These are phyloP conservation scores for Penaeus indicus DNA, from an alignment of 1,140 invertebrate species.

Conservation along the genomic window DNA sequence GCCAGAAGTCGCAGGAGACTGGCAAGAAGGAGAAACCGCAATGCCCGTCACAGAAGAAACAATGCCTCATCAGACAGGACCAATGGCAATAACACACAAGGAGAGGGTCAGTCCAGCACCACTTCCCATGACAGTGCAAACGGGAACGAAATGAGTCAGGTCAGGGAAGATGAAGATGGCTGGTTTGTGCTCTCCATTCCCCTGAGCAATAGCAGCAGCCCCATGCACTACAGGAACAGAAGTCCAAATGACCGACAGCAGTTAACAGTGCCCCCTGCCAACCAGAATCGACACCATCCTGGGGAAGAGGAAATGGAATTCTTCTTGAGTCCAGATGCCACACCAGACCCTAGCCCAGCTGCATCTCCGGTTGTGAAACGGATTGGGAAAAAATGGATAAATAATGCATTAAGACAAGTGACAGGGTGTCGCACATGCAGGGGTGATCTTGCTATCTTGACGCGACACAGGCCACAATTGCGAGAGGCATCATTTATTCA, in stretches of 20 bases:
- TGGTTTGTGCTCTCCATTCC: not conserved
- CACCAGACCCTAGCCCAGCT: not conserved
- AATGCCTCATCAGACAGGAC: too few species aligned
- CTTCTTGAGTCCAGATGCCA: constrained; percentile 42
- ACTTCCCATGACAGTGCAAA: too few species aligned
- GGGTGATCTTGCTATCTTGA: constrained; percentile 35
- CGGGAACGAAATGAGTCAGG: too few species aligned
- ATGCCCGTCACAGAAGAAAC: constrained; percentile 32
- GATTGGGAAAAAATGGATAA: constrained; percentile 38
- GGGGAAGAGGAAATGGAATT: constrained; percentile 45
- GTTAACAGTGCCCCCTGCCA: constrained; percentile 29
- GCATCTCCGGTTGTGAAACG: constrained; percentile 30
- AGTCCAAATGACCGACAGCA: not conserved
- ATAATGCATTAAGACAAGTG: not conserved
- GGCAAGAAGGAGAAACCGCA: not conserved
- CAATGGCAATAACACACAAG: not conserved
- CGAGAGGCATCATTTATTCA: constrained; percentile 26
- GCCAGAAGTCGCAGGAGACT: not conserved
- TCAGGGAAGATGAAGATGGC: not conserved
- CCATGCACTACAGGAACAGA: not conserved
- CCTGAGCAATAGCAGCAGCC: not conserved
- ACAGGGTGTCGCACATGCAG: constrained; percentile 46
- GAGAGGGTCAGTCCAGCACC: not conserved
- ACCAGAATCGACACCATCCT: constrained; percentile 48
- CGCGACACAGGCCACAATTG: constrained; percentile 34